These are phyloP conservation scores for Branchellion lobata DNA, from an alignment of 2,888 invertebrate genomes.

Conservation along the genomic window DNA sequence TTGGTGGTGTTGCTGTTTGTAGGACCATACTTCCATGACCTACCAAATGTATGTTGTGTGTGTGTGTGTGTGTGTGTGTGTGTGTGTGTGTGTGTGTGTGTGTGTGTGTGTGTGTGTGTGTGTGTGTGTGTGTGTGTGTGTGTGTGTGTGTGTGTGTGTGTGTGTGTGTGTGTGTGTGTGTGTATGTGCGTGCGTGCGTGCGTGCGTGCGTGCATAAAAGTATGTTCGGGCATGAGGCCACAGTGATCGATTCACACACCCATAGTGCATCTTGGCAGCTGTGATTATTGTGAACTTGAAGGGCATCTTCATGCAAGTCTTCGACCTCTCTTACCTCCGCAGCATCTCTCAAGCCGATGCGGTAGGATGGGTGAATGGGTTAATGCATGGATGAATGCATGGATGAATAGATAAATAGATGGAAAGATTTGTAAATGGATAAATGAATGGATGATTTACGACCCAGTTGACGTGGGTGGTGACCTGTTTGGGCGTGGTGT, in stretches of 20 bases:
- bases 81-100: too few relatives aligned
- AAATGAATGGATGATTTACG: too few relatives aligned
- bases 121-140: too few relatives aligned
- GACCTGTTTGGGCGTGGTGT: constrained; percentile 44
- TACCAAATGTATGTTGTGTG: constrained; percentile 68
- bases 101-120: too few relatives aligned
- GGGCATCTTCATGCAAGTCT: constrained; percentile 61
- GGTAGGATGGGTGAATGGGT: constrained; percentile 56
- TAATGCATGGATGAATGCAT: neutral
- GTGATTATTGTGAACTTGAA: constrained; percentile 61
- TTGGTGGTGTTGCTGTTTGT: constrained; percentile 80
- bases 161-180: too few relatives aligned
- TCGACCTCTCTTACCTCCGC: constrained; percentile 58
- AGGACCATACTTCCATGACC: constrained; percentile 81
- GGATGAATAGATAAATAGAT: neutral
- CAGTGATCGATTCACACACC: too few relatives aligned
- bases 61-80: too few relatives aligned
- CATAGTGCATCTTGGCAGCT: constrained; percentile 60
- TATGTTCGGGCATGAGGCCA: too few relatives aligned
- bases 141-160: too few relatives aligned
- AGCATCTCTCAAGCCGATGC: constrained; percentile 60
- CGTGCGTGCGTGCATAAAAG: too few relatives aligned
- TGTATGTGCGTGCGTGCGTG: too few relatives aligned
- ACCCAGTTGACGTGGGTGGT: constrained; percentile 47
- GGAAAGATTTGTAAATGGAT: too few relatives aligned